Percentiles rank a stretch among this genome's conserved stretches.
phyloP scores from a whole-genome alignment of 2,888 invertebrate species.

The Torymus tubicola region DNA sequence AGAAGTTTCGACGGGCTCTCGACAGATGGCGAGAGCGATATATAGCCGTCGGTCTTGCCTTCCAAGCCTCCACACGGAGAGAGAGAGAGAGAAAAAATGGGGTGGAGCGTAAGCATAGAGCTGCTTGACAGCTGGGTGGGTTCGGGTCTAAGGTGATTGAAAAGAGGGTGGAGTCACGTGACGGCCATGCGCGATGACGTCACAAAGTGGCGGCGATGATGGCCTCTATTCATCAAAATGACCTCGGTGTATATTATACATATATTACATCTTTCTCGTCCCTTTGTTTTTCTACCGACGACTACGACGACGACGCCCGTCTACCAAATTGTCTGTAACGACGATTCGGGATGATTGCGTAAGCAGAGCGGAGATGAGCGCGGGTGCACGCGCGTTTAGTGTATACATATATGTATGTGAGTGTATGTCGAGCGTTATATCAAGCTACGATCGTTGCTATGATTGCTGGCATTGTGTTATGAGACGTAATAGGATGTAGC shows the following conservation, averaged over 20 bases:
- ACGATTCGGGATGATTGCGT: not conserved
- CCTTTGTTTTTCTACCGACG: slow-evolving; percentile 18
- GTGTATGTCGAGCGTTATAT: too few species aligned
- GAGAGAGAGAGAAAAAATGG: slow-evolving; percentile 70
- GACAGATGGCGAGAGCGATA: slow-evolving; percentile 75
- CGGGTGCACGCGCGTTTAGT: too few species aligned
- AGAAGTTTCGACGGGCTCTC: slow-evolving; percentile 61
- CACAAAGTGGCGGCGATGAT: slow-evolving; percentile 78
- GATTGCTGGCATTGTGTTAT: not conserved
- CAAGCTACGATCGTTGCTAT: not conserved
- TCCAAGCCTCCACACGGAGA: slow-evolving; percentile 40
- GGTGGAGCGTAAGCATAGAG: slow-evolving; percentile 71
- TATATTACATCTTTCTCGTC: not conserved
- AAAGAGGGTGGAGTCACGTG: slow-evolving; percentile 80
- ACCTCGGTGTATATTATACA: slow-evolving; percentile 68
- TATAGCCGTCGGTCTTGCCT: slow-evolving; percentile 17
- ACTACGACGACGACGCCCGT: not conserved
- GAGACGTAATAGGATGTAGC: too few species aligned
- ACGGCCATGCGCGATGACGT: slow-evolving; percentile 76
- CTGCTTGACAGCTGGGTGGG: slow-evolving; percentile 76
- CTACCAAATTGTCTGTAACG: slow-evolving; percentile 22
- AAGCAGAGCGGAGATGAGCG: not conserved
- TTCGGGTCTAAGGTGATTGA: slow-evolving; percentile 79
- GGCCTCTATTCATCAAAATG: slow-evolving; percentile 80
- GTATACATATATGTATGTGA: too few species aligned